Evolutionary conservation across 2,113 vertebrate genomes (phyloP).

Genomic region (Cyprinodon variegatus): DNA sequence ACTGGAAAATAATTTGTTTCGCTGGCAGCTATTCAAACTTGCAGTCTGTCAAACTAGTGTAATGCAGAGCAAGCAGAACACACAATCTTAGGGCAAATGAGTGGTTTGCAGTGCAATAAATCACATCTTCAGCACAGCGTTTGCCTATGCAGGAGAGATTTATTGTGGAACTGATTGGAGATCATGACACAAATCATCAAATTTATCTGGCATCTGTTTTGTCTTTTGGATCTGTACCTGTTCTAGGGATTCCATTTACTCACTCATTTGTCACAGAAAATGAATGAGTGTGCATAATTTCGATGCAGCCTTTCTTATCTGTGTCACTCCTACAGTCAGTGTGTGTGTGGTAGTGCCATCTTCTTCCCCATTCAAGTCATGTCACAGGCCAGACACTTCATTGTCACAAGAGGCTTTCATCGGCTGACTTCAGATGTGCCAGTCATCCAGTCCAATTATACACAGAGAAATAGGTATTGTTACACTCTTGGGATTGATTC

Average conservation of each 20-base stretch:
- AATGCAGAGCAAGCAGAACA: constrained; percentile 68
- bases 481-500: constrained; percentile 82
- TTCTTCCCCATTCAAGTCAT: constrained; percentile 82
- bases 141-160: constrained; percentile 22
- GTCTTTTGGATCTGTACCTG: constrained; percentile 14
- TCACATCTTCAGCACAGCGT: constrained; percentile 40
- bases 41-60: constrained; percentile 60
- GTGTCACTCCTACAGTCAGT: constrained; percentile 30
- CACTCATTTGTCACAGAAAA: constrained; percentile 30
- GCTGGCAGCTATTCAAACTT: constrained; percentile 73
- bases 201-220: constrained; percentile 19
- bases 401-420: constrained; percentile 83
- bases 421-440: constrained; percentile 81
- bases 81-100: constrained; percentile 53
- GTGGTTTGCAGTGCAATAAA: constrained; percentile 44
- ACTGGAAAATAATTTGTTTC: constrained; percentile 75
- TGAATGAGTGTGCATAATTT: constrained; percentile 14
- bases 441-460: constrained; percentile 86
- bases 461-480: constrained; percentile 84
- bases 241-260: constrained; percentile 16
- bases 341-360: constrained; percentile 51
- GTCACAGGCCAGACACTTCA: constrained; percentile 83
- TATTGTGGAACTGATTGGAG: constrained; percentile 26
- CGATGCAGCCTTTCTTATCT: constrained; percentile 25
- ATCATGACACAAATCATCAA: constrained; percentile 45